Evolutionary conservation across 1,140 invertebrate species (phyloP).

Genomic region (Conopomorpha cramerella): DNA sequence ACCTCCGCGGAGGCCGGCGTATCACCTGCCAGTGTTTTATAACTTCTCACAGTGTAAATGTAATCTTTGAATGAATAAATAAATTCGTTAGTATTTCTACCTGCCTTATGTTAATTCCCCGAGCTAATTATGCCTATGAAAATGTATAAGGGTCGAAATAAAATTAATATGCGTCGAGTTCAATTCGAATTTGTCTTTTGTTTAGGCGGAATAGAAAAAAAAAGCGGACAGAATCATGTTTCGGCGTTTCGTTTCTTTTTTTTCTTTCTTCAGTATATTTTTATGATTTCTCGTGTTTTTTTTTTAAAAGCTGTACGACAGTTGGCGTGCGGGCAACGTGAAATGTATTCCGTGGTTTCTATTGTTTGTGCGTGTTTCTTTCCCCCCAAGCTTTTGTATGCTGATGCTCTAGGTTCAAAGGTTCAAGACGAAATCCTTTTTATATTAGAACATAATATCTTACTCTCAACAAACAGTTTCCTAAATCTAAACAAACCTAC

Average conservation of each 20-base stretch:
- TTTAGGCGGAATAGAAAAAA: conserved; percentile 21
- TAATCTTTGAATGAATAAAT: no score
- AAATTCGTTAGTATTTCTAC: conserved; percentile 56
- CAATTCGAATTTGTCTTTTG: conserved; percentile 36
- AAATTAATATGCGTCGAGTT: conserved; percentile 45
- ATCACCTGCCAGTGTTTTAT: conserved; percentile 47
- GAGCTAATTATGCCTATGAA: conserved; percentile 59
- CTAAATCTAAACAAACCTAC: no score
- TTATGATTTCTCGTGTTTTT: no score
- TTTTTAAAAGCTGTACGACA: conserved; percentile 34
- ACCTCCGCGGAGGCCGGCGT: no score
- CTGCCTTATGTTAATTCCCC: conserved; percentile 57
- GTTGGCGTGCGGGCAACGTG: conserved; percentile 26
- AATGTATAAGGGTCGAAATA: conserved; percentile 48
- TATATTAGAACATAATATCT: no score
- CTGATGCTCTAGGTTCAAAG: conserved; percentile 36
- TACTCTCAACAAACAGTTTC: no score
- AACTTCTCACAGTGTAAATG: conserved; percentile 34
- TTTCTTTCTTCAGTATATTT: no score
- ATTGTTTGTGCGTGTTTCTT: conserved; percentile 19
- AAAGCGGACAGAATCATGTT: conserved; percentile 31
- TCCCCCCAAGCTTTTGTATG: conserved; percentile 16
- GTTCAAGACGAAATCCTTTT: no score
- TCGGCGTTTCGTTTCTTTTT: conserved; percentile 29
- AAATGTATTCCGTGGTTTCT: conserved; percentile 46